Evolutionary conservation across 2,797 vertebrate species (phyloP).

Genomic region (Chromobotia macracanthus): DNA sequence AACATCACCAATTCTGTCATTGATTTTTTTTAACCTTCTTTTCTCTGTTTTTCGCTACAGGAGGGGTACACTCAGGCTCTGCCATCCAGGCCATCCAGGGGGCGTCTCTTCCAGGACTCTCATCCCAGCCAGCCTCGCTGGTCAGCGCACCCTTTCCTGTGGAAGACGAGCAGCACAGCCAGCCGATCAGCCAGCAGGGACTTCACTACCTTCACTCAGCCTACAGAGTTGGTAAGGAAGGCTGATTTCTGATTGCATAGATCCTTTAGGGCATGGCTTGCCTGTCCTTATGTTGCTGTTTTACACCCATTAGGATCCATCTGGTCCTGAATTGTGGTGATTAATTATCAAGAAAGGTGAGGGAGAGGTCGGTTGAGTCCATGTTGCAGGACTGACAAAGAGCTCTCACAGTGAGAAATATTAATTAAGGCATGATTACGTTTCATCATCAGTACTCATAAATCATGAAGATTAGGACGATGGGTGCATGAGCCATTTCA

Average conservation of each 20-base stretch:
- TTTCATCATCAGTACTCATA: constrained; percentile 41
- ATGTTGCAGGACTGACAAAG: constrained; percentile 41
- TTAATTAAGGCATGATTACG: constrained; percentile 44
- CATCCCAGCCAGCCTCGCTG: constrained; percentile 86
- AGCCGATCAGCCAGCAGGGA: constrained; percentile 95
- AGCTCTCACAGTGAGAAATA: constrained; percentile 44
- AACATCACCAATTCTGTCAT: neutral
- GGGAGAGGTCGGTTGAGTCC: constrained; percentile 30
- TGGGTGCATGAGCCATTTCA: constrained; percentile 39
- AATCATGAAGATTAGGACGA: constrained; percentile 45
- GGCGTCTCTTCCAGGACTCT: constrained; percentile 84
- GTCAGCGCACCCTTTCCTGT: constrained; percentile 87
- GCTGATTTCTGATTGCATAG: constrained; percentile 29
- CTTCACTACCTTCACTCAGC: constrained; percentile 97
- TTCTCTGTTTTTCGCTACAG: constrained; percentile 80
- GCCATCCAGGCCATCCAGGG: constrained; percentile 94
- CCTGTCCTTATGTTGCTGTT: constrained; percentile 40
- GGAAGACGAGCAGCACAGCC: constrained; percentile 95
- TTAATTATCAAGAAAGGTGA: constrained; percentile 48
- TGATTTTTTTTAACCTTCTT: neutral
- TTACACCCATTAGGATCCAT: constrained; percentile 36
- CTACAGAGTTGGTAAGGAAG: constrained; percentile 94
- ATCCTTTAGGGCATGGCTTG: constrained; percentile 28
- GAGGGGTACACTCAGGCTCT: constrained; percentile 89
- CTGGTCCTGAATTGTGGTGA: constrained; percentile 42